Base-by-base conservation (phyloP, 2,113 vertebrate species). In the Plectropomus leopardus region DNA sequence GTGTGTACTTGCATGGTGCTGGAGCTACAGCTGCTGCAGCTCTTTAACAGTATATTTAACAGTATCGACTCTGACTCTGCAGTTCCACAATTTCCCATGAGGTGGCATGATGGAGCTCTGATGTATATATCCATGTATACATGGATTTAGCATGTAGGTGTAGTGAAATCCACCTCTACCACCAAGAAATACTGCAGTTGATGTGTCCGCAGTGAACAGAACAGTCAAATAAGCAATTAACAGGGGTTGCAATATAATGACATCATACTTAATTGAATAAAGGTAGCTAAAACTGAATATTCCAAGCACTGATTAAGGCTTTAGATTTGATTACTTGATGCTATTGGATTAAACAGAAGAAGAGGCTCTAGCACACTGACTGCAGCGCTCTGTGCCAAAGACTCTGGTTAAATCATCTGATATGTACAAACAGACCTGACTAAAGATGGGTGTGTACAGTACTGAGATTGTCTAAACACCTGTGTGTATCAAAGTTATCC, bases 381-480 rank as follows among this genome's bases (percentile, higher is more conserved):
- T 34, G 30, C 14, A 9, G 9, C 44, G 19, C 78, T 70, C 73
- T 75, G 75, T 72, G 86, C 78, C 76, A 63, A 59, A 72, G n/a
- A 74, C 75, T 57, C 54, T 60, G 9, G 23, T 48, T 45, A 64
- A 61, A 30, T 24, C 40, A 66, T 48, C 78, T 64, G 85, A 93
- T 88, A 92, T 89, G 83, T 85, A 90, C 90, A 90, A 75, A 89
- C 80, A 88, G 73, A 92, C 86, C 90, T 90, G 90, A 82, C 88
- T 78, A 76, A 74, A 86, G 58, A 89, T 86, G 85, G 80, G 83
- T 80, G 86, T 53, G 84, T 89, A 93, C 87, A 88, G 85, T 88
- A 93, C 90, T 85, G 88, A 92, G 91, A 91, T 89, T 87, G 88
- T 92, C 85, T 75, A 73, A 86, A 91, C 90, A 91, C 72, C 81